Percentiles rank a stretch among this genome's conserved stretches.
Conservation (phyloP, 2,888 invertebrate genomes). For the Eupithecia vulgata region DNA sequence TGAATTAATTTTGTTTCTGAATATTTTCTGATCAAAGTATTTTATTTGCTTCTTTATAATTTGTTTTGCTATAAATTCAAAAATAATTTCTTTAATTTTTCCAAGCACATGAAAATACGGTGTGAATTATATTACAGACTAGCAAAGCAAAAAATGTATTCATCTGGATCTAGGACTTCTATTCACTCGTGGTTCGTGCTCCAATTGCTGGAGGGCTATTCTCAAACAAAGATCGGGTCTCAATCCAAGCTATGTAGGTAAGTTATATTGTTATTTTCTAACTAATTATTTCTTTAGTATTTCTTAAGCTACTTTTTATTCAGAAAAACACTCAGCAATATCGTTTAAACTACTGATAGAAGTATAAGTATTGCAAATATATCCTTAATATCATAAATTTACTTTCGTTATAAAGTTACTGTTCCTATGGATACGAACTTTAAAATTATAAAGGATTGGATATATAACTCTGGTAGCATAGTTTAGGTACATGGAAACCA, state of each 20-base stretch:
- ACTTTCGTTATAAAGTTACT: no score
- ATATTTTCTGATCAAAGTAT: not conserved
- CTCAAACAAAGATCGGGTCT: not conserved
- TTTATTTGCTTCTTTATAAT: no score
- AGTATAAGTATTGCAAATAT: no score
- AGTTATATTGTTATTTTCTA: not conserved
- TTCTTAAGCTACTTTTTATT: no score
- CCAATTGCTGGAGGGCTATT: conserved; percentile 45
- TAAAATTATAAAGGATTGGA: no score
- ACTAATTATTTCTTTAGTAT: not conserved
- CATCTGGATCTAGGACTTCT: conserved; percentile 63
- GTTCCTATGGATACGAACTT: no score
- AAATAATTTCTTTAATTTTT: not conserved
- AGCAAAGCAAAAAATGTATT: conserved; percentile 56
- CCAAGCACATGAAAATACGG: not conserved
- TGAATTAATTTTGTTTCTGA: not conserved
- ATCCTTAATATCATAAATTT: no score
- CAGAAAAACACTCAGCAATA: no score
- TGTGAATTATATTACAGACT: conserved; percentile 29
- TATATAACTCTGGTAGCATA: no score
- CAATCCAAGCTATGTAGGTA: not conserved
- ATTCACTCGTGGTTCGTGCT: conserved; percentile 57
- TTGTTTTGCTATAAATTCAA: no score
- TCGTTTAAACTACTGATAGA: no score
- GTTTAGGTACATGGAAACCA: no score